Evolutionary conservation across 1,140 invertebrate genomes (phyloP), one percentile per base, ranked within the genome.

Genomic region (Trachymyrmex cornetzi): DNA sequence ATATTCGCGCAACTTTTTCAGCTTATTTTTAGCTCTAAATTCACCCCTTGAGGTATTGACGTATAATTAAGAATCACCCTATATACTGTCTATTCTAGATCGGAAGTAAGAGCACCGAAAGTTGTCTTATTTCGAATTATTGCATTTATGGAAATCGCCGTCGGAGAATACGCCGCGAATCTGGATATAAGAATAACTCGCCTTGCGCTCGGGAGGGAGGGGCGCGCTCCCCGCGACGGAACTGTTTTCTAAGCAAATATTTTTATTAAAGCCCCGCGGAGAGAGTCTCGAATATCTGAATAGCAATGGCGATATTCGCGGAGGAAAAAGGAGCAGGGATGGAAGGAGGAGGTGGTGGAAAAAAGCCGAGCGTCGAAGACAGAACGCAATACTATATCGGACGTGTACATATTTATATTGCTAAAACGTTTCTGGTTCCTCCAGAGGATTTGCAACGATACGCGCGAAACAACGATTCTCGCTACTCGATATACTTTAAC

Each of bases 161-260:
- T 66, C 77, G 77, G 66, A 86, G 86, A 77, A 86, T 89, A 89
- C 82, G 64, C 79, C 44, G 66, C 63, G 91, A 89, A 93, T 92
- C 91, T 89, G 88, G 90, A 94, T 93, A 92, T 92, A 93, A 93
- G 92, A 93, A 93, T 92, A 94, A 93, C 89, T 90, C 89, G 80
- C 77, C 87, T 87, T 88, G 86, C 90, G 79, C 82, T 77, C 34
- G 48, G 30, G 67, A 63, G 22, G 75, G 61, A n/a, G 30, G 38
- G 57, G 27, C 59, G 19, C 72, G n/a, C 44, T 61, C 59, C 74
- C 61, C 82, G 30, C 71, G 77, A 85, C 72, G 84, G 72, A 90
- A 72, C 89, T 94, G 93, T 94, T 94, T 92, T 94, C 93, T 94
- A 91, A 91, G 85, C 88, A 93, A 94, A 94, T 94, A 94, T 94